phyloP scores from a whole-genome alignment of 2,888 invertebrate genomes.

The Perithous albicinctus region DNA sequence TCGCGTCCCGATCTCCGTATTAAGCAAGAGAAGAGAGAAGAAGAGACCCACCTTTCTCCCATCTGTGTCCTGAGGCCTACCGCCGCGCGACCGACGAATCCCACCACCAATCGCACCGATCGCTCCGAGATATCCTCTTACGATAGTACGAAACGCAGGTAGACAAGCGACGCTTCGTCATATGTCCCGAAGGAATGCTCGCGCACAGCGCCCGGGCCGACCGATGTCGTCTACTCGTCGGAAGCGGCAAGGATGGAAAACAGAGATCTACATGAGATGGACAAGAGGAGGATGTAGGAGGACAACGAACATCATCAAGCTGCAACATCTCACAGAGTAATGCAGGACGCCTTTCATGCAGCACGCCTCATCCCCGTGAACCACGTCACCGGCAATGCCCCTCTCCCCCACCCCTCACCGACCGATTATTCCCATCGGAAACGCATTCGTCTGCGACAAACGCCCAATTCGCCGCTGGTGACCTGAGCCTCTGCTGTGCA shows the following conservation, averaged over 20 bases:
- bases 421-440: slow-evolving; percentile 67
- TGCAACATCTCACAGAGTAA: slow-evolving; percentile 40
- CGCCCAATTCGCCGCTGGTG: slow-evolving; percentile 59
- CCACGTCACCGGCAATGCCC: slow-evolving; percentile 20
- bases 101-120: slow-evolving; percentile 55
- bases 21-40: slow-evolving; percentile 51
- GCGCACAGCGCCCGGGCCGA: slow-evolving; percentile 7
- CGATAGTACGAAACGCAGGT: slow-evolving; percentile 66
- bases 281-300: slow-evolving; percentile 21
- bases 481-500: slow-evolving; percentile 49
- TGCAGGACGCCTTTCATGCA: slow-evolving; percentile 52
- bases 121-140: slow-evolving; percentile 62
- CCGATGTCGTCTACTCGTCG: too few species aligned
- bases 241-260: background rate
- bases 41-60: slow-evolving; percentile 64
- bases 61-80: slow-evolving; percentile 59
- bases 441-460: slow-evolving; percentile 67
- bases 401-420: too few species aligned
- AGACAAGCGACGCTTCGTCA: slow-evolving; percentile 65
- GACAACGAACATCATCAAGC: slow-evolving; percentile 41
- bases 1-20: slow-evolving; percentile 72
- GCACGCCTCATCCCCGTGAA: slow-evolving; percentile 15
- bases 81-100: slow-evolving; percentile 49
- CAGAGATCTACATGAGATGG: slow-evolving; percentile 4
- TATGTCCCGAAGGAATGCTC: slow-evolving; percentile 67